Evolutionary conservation across 1,140 invertebrate species (phyloP).

Genomic region (Whitmania pigra): DNA sequence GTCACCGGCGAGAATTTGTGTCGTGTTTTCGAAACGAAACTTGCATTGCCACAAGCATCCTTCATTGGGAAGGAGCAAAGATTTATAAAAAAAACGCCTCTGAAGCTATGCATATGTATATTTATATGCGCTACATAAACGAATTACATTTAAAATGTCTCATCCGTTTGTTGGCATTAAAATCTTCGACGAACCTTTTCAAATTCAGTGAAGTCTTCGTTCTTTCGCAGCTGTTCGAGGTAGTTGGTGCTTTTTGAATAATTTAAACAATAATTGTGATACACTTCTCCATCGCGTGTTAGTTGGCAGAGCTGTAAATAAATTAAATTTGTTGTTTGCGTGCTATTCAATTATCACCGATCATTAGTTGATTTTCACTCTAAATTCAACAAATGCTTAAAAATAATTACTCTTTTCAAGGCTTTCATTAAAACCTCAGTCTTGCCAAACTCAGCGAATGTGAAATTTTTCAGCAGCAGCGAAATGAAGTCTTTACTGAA

Average conservation of each 20-base stretch:
- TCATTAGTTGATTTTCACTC: not conserved
- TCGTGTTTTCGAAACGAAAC: too few species aligned
- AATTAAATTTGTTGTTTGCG: not conserved
- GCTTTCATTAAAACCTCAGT: conserved; percentile 50
- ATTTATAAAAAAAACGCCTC: too few species aligned
- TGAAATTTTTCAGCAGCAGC: conserved; percentile 48
- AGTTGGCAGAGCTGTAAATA: conserved; percentile 36
- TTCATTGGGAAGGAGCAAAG: too few species aligned
- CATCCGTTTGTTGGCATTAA: too few species aligned
- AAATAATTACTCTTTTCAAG: conserved; percentile 47
- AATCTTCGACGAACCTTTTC: conserved; percentile 45
- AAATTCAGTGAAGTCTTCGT: conserved; percentile 52
- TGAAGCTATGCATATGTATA: too few species aligned
- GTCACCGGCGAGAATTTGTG: too few species aligned
- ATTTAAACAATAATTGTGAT: conserved; percentile 52
- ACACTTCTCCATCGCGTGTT: conserved; percentile 44
- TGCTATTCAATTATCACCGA: not conserved
- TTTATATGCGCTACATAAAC: too few species aligned
- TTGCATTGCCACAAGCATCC: too few species aligned
- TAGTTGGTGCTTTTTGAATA: conserved; percentile 54
- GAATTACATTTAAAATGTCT: too few species aligned
- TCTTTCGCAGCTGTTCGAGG: conserved; percentile 49
- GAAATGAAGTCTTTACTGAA: conserved; percentile 54
- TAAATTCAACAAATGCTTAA: not conserved
- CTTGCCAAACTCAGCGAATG: conserved; percentile 42